Base-by-base conservation (phyloP, 2,888 invertebrate species). In the Belgica antarctica region DNA sequence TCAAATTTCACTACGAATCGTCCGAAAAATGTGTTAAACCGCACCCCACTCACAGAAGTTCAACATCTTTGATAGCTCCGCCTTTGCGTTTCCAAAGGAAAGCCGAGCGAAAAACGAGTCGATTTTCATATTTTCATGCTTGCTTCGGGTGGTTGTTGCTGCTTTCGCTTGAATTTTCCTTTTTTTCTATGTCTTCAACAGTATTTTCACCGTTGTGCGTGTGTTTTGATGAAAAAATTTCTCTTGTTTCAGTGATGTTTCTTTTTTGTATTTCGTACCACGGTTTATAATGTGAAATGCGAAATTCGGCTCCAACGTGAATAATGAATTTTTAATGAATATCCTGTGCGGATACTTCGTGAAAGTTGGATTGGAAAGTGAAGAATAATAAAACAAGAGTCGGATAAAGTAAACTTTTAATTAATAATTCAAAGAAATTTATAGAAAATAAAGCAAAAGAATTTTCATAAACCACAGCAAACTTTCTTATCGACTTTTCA, bases 61-160 rank as follows among this genome's bases (percentile, higher is more conserved):
- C 4, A 28, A 34, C 31, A 31, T 2, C 34, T 4, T 10, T 17
- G 7, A n/a, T 57, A 28, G 68, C 68, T 68, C 68, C 68, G 68
- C 68, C 68, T 68, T 68, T 68, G 68, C 57, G 17, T 47, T 66
- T 66, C 52, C 68, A 28, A 31, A 41, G 46, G 24, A 27, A 65
- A 65, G 65, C 65, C 65, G 65, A 65, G 8, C n/a, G 28, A 65
- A 65, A 47, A 10, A 12, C 52, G 52, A 52, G 52, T 41, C 52
- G 52, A 52, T 10, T 41, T 41, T 41, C 41, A 41, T 41, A 52
- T 52, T 52, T 41, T 52, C 52, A 12, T n/a, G 52, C 3, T 52
- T 8, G 52, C 52, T 52, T 52, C 52, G 52, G 17, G 5, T 65
- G 15, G 5, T 59, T 65, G 46, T 65, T 65, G 46, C 46, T 65